Evolutionary conservation across 2,797 vertebrate species (phyloP), one percentile per base, ranked within the genome.

Genomic region (Paratrypauchen microcephalus): DNA sequence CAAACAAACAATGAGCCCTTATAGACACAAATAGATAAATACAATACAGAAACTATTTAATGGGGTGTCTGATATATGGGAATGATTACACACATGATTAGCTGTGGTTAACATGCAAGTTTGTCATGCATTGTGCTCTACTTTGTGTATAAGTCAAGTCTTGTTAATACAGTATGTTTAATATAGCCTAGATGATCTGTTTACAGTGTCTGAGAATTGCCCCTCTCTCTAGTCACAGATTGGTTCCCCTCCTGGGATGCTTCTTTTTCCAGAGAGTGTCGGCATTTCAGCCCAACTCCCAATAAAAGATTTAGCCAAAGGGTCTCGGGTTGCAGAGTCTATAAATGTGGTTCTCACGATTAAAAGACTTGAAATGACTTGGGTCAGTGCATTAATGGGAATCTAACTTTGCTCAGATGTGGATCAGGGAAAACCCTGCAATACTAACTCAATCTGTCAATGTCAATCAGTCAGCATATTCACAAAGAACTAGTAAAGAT

Each of bases 311-410:
- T 73, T 69, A 82, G 85, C 85, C 87, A 87, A 80, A 83, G 85
- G 86, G 84, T 83, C 79, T 73, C 48, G 84, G 79, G 82, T 82
- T 86, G 77, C 74, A 74, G 67, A 70, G 81, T 73, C 72, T 79
- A 76, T 80, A 81, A 86, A 89, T 65, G 77, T 74, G 73, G 84
- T 91, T 92, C 89, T 91, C 91, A 92, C 86, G 86, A 77, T 73
- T 80, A 69, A 72, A 65, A 71, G 79, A 39, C 68, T 56, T 11
- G 66, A 50, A 72, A 41, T 60, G 60, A 70, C 70, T 60, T 3
- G 72, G 83, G 81, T 81, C 84, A 84, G 67, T 72, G 70, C 79
- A 85, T 88, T 81, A 83, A 70, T 79, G 83, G 85, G 84, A 86
- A 82, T 81, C 50, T 21, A 36, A 69, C 57, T 80, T 82, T 67